phyloP scores from a whole-genome alignment of 37 sponge, comb jelly and placozoan genomes.

The Beroe forskalii region DNA sequence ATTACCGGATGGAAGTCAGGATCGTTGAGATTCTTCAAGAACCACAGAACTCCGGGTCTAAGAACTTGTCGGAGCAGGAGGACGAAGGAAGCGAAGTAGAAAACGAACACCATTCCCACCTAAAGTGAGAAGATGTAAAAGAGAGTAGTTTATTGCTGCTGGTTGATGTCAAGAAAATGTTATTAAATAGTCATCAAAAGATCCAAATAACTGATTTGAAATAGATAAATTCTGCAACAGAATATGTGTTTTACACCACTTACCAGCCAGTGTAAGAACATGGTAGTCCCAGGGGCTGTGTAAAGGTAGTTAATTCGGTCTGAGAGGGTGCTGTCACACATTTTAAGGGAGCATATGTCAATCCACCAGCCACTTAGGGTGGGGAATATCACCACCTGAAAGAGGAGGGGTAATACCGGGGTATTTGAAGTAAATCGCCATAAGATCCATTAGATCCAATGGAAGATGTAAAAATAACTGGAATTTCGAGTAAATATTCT shows the following conservation, averaged over 20 bases:
- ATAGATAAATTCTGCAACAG: no score
- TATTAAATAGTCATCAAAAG: no score
- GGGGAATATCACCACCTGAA: constrained; percentile 91
- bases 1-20: constrained; percentile 96
- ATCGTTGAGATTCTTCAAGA: constrained; percentile 90
- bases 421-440: no score
- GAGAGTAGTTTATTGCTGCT: no score
- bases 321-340: constrained; percentile 11
- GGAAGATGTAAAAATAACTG: no score
- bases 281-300: constrained; percentile 74
- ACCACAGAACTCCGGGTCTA: constrained; percentile 95
- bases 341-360: constrained; percentile 84
- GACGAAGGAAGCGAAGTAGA: constrained; percentile 95
- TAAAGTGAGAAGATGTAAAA: no score
- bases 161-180: no score
- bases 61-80: constrained; percentile 86
- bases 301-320: constrained; percentile 34
- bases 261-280: constrained; percentile 90
- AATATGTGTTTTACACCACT: no score
- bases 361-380: constrained; percentile 97
- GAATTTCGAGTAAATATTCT: no score
- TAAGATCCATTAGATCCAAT: no score
- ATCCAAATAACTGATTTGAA: no score
- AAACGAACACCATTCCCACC: constrained; percentile 91
- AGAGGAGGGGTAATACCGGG: no score